These are phyloP conservation scores for Aphelinus atriplicis DNA, from an alignment of 1,140 invertebrate species.

Conservation along the genomic window DNA sequence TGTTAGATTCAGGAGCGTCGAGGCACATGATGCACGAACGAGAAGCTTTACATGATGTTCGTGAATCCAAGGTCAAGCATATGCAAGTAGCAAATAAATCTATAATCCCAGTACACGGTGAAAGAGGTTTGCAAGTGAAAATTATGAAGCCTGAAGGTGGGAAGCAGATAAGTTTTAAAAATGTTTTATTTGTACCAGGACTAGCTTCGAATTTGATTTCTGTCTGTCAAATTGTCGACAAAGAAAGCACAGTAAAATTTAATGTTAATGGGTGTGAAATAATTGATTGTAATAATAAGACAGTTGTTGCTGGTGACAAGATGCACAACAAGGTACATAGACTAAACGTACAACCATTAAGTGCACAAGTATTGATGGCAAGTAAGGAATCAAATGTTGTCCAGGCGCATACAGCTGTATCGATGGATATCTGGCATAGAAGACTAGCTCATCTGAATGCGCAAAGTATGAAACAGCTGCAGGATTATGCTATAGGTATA, in stretches of 20 bases:
- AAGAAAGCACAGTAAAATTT: background rate
- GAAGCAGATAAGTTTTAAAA: background rate
- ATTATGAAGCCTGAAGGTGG: background rate
- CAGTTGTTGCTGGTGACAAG: no score
- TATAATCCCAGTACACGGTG: background rate
- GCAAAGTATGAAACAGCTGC: no score
- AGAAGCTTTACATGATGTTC: background rate
- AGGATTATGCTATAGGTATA: no score
- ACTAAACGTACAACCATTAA: no score
- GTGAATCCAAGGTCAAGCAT: background rate
- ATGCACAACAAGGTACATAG: no score
- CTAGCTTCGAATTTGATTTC: conserved; percentile 4
- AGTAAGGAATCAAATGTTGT: no score
- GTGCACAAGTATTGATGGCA: no score
- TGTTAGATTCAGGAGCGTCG: no score
- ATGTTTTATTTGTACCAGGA: conserved; percentile 1
- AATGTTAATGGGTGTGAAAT: background rate
- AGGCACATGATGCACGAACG: no score
- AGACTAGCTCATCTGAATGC: no score
- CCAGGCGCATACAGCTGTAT: no score
- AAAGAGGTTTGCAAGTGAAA: background rate
- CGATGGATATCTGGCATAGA: no score
- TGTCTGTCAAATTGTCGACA: background rate
- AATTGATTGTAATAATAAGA: background rate
- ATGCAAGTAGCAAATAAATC: background rate